Conservation (phyloP, 2,888 invertebrate genomes). For the Tinea trinotella region DNA sequence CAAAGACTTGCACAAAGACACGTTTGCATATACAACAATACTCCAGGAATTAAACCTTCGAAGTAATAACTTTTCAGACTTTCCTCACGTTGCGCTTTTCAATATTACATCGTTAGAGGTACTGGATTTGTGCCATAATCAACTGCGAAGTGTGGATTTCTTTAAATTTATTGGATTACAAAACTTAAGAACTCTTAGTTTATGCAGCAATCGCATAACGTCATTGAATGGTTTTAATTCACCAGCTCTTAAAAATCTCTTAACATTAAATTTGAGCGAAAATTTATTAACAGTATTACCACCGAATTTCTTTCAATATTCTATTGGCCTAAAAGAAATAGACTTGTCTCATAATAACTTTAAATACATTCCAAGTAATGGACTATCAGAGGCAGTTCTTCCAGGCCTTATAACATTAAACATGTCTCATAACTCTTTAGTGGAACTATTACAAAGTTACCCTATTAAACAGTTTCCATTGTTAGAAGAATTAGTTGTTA, state of each 20-base stretch:
- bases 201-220: slow-evolving; percentile 82
- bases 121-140: slow-evolving; percentile 78
- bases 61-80: slow-evolving; percentile 80
- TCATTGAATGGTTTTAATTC: slow-evolving; percentile 83
- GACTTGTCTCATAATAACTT: slow-evolving; percentile 86
- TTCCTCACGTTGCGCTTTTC: slow-evolving; percentile 84
- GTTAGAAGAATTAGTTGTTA: slow-evolving; percentile 87
- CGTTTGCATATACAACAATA: slow-evolving; percentile 82
- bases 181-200: slow-evolving; percentile 80
- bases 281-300: slow-evolving; percentile 83
- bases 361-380: slow-evolving; percentile 82
- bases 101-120: slow-evolving; percentile 83
- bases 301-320: slow-evolving; percentile 85
- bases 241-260: slow-evolving; percentile 80
- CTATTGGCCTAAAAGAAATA: slow-evolving; percentile 78
- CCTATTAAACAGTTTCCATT: slow-evolving; percentile 80
- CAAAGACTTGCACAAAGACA: slow-evolving; percentile 76
- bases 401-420: slow-evolving; percentile 83
- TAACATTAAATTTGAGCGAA: slow-evolving; percentile 81
- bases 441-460: slow-evolving; percentile 80
- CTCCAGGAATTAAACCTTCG: slow-evolving; percentile 84
- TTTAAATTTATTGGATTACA: slow-evolving; percentile 82
- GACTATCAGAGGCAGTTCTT: slow-evolving; percentile 81
- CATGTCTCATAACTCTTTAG: slow-evolving; percentile 85
- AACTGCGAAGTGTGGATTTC: slow-evolving; percentile 80